phyloP scores from a whole-genome alignment of 23 tunicate genomes.

The Clavelina lepadiformis region DNA sequence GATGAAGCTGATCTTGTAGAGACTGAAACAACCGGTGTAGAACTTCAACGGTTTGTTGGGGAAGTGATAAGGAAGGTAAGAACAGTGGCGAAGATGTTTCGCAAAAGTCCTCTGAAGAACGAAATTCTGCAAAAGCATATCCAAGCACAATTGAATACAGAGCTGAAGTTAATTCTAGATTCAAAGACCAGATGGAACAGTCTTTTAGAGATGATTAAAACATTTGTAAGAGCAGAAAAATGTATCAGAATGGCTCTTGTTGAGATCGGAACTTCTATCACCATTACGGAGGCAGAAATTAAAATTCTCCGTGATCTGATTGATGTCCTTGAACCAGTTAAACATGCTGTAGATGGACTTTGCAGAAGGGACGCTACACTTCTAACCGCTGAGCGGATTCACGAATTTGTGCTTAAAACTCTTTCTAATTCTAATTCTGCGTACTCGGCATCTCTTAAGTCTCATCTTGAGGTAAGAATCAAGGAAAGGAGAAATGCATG shows the following conservation, averaged over 20 bases:
- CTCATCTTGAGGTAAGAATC: too few relatives aligned
- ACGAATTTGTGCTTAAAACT: slow-evolving; percentile 31
- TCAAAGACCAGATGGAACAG: slow-evolving; percentile 70
- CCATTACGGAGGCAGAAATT: slow-evolving; percentile 14
- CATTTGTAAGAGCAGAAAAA: slow-evolving; percentile 39
- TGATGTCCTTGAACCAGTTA: slow-evolving; percentile 41
- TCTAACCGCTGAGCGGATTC: slow-evolving; percentile 30
- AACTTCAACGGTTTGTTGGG: slow-evolving; percentile 47
- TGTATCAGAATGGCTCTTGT: slow-evolving; percentile 56
- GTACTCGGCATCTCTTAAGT: slow-evolving; percentile 13
- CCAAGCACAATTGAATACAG: slow-evolving; percentile 36
- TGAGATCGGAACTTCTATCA: slow-evolving; percentile 29
- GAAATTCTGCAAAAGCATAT: slow-evolving; percentile 49
- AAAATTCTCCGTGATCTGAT: slow-evolving; percentile 25
- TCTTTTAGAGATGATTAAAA: slow-evolving; percentile 36
- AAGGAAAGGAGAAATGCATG: slow-evolving; percentile 12
- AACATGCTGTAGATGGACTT: slow-evolving; percentile 26
- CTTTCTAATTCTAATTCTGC: slow-evolving; percentile 21
- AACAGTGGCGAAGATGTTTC: slow-evolving; percentile 32
- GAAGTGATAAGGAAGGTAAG: slow-evolving; percentile 49
- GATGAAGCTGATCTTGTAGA: slow-evolving; percentile 42
- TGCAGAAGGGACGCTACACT: slow-evolving; percentile 21
- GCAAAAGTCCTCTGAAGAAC: slow-evolving; percentile 29
- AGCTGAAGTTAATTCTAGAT: slow-evolving; percentile 49
- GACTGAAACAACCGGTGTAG: slow-evolving; percentile 19